A percentile compares a stretch with the other conserved stretches of the same genome.
Conservation (phyloP, 2,797 vertebrate species). For the Pachyuromys duprasi region DNA sequence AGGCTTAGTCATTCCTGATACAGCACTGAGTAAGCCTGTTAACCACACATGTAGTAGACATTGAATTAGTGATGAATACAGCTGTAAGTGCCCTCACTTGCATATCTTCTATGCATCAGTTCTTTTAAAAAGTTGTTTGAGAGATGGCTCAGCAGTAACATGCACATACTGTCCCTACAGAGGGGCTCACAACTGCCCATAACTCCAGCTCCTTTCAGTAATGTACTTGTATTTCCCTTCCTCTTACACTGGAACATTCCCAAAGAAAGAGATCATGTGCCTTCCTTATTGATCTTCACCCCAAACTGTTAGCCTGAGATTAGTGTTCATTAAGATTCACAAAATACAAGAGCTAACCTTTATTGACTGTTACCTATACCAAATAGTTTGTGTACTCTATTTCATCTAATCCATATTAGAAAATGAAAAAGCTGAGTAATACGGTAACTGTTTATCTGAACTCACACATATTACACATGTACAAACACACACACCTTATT, state of each 20-base stretch:
- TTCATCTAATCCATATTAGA: constrained; percentile 55
- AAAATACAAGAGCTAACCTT: constrained; percentile 15
- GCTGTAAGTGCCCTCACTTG: not conserved
- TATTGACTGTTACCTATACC: not conserved
- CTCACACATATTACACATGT: not conserved
- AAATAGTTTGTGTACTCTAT: constrained; percentile 39
- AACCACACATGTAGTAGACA: not conserved
- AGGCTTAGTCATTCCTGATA: constrained; percentile 17
- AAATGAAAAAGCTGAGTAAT: constrained; percentile 53
- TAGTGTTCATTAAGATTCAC: constrained; percentile 30
- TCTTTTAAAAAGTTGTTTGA: too few species aligned
- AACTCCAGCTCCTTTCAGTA: not conserved
- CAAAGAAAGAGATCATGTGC: not conserved
- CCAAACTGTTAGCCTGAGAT: constrained; percentile 43
- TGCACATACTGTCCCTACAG: too few species aligned
- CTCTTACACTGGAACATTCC: constrained; percentile 35
- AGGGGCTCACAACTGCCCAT: too few species aligned
- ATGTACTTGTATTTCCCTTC: constrained; percentile 38
- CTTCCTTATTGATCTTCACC: constrained; percentile 2
- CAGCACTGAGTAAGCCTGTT: constrained; percentile 32
- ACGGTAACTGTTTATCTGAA: constrained; percentile 15
- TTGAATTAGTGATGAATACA: not conserved
- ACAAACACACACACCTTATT: not conserved
- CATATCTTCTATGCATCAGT: constrained; percentile 26
- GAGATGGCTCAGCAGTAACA: too few species aligned